Conservation (phyloP, 2,113 vertebrate genomes). For the Megaleporinus macrocephalus region DNA sequence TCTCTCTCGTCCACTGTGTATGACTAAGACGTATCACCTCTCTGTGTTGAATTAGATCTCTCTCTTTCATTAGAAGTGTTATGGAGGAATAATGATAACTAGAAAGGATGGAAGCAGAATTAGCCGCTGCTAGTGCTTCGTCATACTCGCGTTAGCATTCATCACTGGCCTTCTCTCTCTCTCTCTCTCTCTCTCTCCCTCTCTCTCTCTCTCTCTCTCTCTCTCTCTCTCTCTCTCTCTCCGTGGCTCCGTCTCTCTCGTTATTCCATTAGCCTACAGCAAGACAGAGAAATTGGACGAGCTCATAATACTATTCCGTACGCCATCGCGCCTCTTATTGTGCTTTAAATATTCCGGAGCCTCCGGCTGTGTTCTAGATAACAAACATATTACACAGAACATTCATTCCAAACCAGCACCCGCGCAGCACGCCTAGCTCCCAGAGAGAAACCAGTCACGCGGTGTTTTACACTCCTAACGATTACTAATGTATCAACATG, state of each 20-base stretch:
- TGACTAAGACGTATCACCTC: conserved; percentile 57
- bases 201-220: conserved; percentile 36
- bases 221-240: conserved; percentile 27
- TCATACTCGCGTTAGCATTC: conserved; percentile 47
- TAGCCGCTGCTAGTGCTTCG: conserved; percentile 45
- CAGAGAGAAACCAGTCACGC: not conserved
- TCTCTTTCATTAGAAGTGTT: conserved; percentile 54
- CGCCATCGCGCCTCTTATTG: conserved; percentile 6
- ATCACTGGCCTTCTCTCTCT: conserved; percentile 26
- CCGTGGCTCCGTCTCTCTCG: conserved; percentile 35
- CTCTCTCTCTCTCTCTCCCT: conserved; percentile 36
- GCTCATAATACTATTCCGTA: conserved; percentile 30
- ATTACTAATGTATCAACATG: too few relatives aligned
- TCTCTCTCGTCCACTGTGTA: conserved; percentile 38
- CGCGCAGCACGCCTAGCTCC: not conserved
- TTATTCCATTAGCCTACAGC: conserved; percentile 46
- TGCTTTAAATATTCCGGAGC: conserved; percentile 38
- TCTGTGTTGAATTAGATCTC: conserved; percentile 52
- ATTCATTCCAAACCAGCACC: not conserved
- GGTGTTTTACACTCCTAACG: too few relatives aligned
- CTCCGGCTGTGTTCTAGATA: conserved; percentile 24
- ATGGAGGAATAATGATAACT: conserved; percentile 50
- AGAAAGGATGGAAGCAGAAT: conserved; percentile 50
- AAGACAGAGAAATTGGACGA: conserved; percentile 40
- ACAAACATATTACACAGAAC: conserved; percentile 31